Evolutionary conservation across 2,113 vertebrate genomes (phyloP).

Genomic region (Ophiodon elongatus): DNA sequence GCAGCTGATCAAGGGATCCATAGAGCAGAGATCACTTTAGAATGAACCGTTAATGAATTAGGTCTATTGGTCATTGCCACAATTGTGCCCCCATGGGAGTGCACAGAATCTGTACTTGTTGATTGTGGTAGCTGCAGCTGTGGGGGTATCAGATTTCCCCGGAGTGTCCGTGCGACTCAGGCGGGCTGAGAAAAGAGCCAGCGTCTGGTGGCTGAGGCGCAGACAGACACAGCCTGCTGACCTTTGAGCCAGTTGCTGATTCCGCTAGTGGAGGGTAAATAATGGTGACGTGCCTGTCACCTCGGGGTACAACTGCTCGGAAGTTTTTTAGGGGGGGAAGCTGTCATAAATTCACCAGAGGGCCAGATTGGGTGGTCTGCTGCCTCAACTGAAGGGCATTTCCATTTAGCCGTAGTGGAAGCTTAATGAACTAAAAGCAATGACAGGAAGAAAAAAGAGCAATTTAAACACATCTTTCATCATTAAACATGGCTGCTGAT

Average conservation of each 20-base stretch:
- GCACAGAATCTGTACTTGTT: conserved; percentile 39
- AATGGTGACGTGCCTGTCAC: conserved; percentile 76
- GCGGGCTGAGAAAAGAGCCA: conserved; percentile 50
- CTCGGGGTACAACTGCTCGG: conserved; percentile 71
- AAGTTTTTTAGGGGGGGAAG: conserved; percentile 39
- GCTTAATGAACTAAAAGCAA: conserved; percentile 52
- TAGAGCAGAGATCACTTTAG: conserved; percentile 45
- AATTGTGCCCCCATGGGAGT: background rate
- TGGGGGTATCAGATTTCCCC: conserved; percentile 67
- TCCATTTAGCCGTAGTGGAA: conserved; percentile 48
- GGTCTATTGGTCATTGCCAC: conserved; percentile 51
- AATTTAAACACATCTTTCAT: conserved; percentile 26
- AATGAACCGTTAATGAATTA: conserved; percentile 61
- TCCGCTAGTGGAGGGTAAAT: conserved; percentile 73
- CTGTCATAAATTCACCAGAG: conserved; percentile 58
- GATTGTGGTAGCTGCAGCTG: conserved; percentile 70
- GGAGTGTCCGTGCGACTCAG: conserved; percentile 32
- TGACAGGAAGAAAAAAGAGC: conserved; percentile 28
- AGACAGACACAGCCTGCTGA: conserved; percentile 68
- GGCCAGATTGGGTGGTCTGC: conserved; percentile 76
- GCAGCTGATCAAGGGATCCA: conserved; percentile 46
- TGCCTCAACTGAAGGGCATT: conserved; percentile 45
- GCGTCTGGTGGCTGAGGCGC: conserved; percentile 60
- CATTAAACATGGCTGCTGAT: conserved; percentile 37
- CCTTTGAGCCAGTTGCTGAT: conserved; percentile 76